Conservation (phyloP, 2,797 vertebrate species). For the Megalops cyprinoides region DNA sequence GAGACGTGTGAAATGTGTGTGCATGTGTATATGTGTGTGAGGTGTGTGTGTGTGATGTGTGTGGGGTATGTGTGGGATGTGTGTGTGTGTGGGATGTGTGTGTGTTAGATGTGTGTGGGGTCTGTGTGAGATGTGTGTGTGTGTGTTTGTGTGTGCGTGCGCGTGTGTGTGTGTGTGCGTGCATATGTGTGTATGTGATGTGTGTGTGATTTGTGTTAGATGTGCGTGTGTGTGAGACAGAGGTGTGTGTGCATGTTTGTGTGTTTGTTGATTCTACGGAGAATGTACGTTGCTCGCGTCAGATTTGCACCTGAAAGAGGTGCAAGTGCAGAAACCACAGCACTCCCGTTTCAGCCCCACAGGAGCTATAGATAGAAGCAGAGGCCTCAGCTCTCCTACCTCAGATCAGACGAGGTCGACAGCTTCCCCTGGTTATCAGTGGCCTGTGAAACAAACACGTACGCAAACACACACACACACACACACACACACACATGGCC, state of each 20-base stretch:
- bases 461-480: neutral
- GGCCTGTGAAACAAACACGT: neutral
- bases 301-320: no score
- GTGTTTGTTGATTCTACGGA: no score
- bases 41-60: neutral
- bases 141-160: neutral
- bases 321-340: no score
- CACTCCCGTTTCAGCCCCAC: no score
- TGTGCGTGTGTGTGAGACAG: neutral
- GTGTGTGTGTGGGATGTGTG: conserved; percentile 8
- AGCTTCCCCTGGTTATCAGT: no score
- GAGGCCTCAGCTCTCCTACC: no score
- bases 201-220: conserved; percentile 26
- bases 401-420: no score
- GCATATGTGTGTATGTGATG: conserved; percentile 20
- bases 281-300: no score
- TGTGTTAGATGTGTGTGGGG: neutral
- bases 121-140: conserved; percentile 20
- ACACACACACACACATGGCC: neutral
- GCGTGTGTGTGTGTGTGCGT: conserved; percentile 14
- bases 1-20: neutral
- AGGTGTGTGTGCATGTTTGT: neutral
- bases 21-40: neutral
- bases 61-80: neutral
- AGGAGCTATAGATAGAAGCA: no score